These are phyloP conservation scores for Papilio xuthus DNA, from an alignment of 1,140 invertebrate genomes.

Conservation along the genomic window DNA sequence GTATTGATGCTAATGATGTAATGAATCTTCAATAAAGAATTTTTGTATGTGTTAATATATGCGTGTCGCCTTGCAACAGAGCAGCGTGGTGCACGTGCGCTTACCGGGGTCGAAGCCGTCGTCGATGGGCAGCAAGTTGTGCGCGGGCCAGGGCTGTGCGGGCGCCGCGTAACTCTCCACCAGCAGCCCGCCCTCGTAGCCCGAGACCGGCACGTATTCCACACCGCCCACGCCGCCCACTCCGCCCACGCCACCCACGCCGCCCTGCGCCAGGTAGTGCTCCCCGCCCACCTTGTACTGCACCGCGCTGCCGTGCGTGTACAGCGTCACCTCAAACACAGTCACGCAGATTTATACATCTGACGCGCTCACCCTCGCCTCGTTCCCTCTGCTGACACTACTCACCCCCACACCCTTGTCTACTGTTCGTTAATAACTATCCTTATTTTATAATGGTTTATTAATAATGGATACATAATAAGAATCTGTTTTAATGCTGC, in stretches of 20 bases:
- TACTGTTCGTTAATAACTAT: background rate
- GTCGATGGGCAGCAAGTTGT: slow-evolving; percentile 73
- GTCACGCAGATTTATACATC: background rate
- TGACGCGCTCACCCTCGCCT: background rate
- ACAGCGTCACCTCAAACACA: slow-evolving; percentile 79
- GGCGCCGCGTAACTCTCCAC: slow-evolving; percentile 71
- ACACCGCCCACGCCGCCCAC: slow-evolving; percentile 58
- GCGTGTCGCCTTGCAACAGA: background rate
- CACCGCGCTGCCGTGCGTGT: slow-evolving; percentile 76
- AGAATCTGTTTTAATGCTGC: too few relatives aligned
- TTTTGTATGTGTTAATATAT: too few relatives aligned
- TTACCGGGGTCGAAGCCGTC: slow-evolving; percentile 73
- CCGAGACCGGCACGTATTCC: slow-evolving; percentile 73
- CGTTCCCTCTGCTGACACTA: background rate
- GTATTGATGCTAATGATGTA: too few relatives aligned
- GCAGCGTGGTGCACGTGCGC: slow-evolving; percentile 27
- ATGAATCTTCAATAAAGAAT: too few relatives aligned
- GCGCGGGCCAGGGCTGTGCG: slow-evolving; percentile 65
- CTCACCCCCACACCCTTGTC: background rate
- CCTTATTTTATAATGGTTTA: too few relatives aligned
- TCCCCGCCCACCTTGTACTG: slow-evolving; percentile 79
- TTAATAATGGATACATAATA: too few relatives aligned
- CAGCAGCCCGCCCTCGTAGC: slow-evolving; percentile 71
- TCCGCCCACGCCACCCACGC: slow-evolving; percentile 60
- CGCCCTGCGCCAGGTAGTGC: slow-evolving; percentile 74